Evolutionary conservation across 2,888 invertebrate genomes (phyloP).

Genomic region (Lepidocyrtoides sp.): DNA sequence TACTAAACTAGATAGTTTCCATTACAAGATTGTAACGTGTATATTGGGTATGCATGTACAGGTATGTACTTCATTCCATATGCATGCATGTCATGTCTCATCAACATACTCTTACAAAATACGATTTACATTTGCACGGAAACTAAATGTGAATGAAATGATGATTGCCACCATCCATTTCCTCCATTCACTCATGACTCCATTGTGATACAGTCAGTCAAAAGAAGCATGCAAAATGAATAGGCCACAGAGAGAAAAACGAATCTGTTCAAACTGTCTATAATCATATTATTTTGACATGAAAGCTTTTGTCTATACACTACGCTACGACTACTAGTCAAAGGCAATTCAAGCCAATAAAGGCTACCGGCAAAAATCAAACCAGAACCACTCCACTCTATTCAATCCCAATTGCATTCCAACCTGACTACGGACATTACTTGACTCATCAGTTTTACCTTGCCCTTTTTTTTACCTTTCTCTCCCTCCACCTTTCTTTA

Average conservation of each 20-base stretch:
- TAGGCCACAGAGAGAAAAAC: neutral
- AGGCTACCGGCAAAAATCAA: neutral
- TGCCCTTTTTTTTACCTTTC: constrained; percentile 5
- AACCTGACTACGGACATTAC: neutral
- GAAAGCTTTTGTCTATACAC: neutral
- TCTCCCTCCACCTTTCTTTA: neutral
- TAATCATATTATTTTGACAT: constrained; percentile 34
- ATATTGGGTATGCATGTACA: no score
- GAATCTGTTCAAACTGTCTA: neutral
- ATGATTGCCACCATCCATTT: neutral
- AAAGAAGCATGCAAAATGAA: neutral
- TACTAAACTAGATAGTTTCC: neutral
- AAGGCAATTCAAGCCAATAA: neutral
- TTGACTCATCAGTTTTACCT: constrained; percentile 20
- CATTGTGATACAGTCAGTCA: neutral
- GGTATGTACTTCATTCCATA: neutral
- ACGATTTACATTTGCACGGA: neutral
- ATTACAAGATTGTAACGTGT: neutral
- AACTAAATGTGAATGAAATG: neutral
- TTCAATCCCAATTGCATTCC: constrained; percentile 27
- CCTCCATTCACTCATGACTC: neutral
- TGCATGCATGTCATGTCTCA: neutral
- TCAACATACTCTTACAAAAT: neutral
- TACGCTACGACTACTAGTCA: no score
- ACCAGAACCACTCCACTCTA: constrained; percentile 16